Evolutionary conservation across 2,113 vertebrate genomes (phyloP).

Genomic region (Trinectes maculatus): DNA sequence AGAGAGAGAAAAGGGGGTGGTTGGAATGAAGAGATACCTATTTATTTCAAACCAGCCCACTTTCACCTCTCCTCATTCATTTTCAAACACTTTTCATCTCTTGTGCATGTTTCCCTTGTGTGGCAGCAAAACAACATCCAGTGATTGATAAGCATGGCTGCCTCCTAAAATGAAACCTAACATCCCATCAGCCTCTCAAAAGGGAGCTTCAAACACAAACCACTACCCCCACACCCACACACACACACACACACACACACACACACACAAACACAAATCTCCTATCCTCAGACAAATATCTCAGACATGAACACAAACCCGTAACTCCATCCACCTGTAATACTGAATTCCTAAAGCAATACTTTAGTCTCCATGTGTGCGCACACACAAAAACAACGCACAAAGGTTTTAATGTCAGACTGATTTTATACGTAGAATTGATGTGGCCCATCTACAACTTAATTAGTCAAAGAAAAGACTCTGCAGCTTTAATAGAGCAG

Average conservation of each 20-base stretch:
- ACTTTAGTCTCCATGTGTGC: conserved; percentile 5
- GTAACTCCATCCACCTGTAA: not conserved
- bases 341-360: not conserved
- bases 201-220: conserved; percentile 22
- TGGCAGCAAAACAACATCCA: conserved; percentile 60
- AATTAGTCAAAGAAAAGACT: conserved; percentile 75
- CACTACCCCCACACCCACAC: not conserved
- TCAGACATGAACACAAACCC: not conserved
- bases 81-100: conserved; percentile 44
- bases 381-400: conserved; percentile 1
- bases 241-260: conserved; percentile 3
- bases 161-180: conserved; percentile 67
- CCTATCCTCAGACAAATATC: not conserved
- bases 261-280: not conserved
- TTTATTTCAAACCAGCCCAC: conserved; percentile 45
- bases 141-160: conserved; percentile 64
- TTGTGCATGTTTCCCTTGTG: conserved; percentile 51
- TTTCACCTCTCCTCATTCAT: conserved; percentile 52
- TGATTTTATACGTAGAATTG: conserved; percentile 42
- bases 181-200: conserved; percentile 45
- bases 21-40: conserved; percentile 22
- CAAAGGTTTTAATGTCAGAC: not conserved
- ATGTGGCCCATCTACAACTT: conserved; percentile 56
- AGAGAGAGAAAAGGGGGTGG: not conserved
- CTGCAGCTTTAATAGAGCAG: conserved; percentile 54